phyloP scores from a whole-genome alignment of 2,113 vertebrate genomes.

The Microcebus lehilahytsara region DNA sequence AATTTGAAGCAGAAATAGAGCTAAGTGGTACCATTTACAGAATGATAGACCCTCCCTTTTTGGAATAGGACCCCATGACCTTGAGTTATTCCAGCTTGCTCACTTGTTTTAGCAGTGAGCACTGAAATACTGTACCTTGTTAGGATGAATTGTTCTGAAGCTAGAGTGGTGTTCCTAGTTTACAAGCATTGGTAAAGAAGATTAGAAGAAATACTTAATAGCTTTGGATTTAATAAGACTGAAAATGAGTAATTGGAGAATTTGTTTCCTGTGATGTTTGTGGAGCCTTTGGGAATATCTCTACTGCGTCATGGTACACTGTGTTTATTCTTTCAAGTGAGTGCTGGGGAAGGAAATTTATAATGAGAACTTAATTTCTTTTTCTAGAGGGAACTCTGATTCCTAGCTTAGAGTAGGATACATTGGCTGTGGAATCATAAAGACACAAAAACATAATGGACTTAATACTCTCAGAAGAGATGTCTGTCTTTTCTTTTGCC shows the following conservation, averaged over 20 bases:
- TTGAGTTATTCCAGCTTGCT: background rate
- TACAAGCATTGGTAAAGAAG: background rate
- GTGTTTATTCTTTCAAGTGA: background rate
- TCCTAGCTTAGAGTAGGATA: background rate
- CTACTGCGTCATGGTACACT: background rate
- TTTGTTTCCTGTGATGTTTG: background rate
- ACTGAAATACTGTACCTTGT: background rate
- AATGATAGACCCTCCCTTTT: background rate
- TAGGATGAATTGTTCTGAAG: background rate
- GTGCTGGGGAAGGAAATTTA: background rate
- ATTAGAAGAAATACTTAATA: background rate
- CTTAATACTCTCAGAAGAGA: too few relatives aligned
- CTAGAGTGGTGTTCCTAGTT: background rate
- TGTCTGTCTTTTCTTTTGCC: too few relatives aligned
- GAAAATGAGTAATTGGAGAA: background rate
- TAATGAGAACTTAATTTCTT: background rate
- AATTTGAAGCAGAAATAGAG: background rate
- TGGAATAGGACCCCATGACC: background rate
- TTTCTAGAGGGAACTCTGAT: constrained; percentile 6
- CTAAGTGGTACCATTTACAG: background rate
- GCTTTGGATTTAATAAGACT: constrained; percentile 2
- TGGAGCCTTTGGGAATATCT: background rate
- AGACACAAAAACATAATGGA: background rate
- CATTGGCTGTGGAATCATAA: background rate
- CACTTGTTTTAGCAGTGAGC: background rate